These are phyloP conservation scores for Branchinecta sandiegonensis DNA, from an alignment of 2,888 invertebrate genomes.

Conservation along the genomic window DNA sequence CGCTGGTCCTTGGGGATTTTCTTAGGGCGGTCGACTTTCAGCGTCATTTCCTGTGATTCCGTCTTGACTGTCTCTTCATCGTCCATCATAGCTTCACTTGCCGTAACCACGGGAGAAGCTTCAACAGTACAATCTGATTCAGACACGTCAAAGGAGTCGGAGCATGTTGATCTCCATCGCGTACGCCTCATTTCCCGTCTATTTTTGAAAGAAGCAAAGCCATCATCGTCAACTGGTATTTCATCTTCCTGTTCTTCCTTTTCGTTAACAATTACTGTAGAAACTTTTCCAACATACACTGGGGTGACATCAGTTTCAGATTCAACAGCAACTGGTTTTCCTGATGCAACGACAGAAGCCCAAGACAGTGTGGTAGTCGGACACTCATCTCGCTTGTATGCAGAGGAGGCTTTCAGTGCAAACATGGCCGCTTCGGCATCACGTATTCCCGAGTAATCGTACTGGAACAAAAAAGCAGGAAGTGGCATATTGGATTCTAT, in stretches of 20 bases:
- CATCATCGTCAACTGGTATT: background rate
- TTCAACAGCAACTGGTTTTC: slow-evolving; percentile 23
- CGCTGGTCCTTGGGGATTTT: slow-evolving; percentile 17
- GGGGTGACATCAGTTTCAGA: background rate
- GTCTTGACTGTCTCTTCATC: slow-evolving; percentile 23
- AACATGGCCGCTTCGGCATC: background rate
- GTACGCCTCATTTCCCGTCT: slow-evolving; percentile 14
- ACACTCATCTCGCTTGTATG: background rate
- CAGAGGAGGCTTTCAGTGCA: background rate
- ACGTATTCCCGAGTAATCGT: background rate
- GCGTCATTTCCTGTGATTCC: slow-evolving; percentile 19
- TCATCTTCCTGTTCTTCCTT: background rate
- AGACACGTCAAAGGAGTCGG: slow-evolving; percentile 21
- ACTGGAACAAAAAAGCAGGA: background rate
- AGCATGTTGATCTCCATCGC: slow-evolving; percentile 19
- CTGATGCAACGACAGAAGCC: slow-evolving; percentile 28
- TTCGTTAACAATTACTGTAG: background rate
- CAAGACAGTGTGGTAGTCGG: slow-evolving; percentile 25
- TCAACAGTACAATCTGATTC: slow-evolving; percentile 20
- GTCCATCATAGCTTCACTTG: slow-evolving; percentile 17
- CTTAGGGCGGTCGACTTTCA: slow-evolving; percentile 18
- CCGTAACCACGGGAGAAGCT: background rate
- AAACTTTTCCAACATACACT: slow-evolving; percentile 1
- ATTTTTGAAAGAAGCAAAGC: background rate
- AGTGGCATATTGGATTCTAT: slow-evolving; percentile 20